Base-by-base conservation (phyloP, 2,113 vertebrate genomes). In the Eudyptes chrysolophus region DNA sequence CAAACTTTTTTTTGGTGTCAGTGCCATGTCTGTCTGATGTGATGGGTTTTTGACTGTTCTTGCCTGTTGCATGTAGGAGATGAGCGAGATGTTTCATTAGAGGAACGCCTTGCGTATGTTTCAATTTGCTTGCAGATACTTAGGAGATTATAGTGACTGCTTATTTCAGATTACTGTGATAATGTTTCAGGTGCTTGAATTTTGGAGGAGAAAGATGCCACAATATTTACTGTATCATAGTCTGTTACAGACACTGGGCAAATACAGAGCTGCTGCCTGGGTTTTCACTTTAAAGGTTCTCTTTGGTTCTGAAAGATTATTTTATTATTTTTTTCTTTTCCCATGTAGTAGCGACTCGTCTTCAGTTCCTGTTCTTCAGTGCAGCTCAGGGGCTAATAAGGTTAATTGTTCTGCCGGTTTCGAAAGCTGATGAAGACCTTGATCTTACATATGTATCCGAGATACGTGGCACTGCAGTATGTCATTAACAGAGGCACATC, bases 361-460 rank as follows among this genome's bases (percentile, higher is more conserved):
- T 90, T 87, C 38, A 58, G 29, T 94, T 92, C 92, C 25, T 77
- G 49, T 86, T 96, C 52, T 88, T 95, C 69, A 76, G 81, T 78
- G 83, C 60, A 77, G 40, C 61, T 66, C 54, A 84, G 68, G 42
- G 44, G n/a, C 80, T 96, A 90, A 70, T 95, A 57, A 93, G 46
- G 72, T 95, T 95, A 95, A 95, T 95, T 81, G 36, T 88, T 93
- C 55, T 66, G 16, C 65, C 2, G 15, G 38, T 87, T 96, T 94
- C 0, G 2, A 90, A 85, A 89, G 96, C 79, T 70, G 78, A 34
- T 65, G 62, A 72, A 81, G 74, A 52, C 74, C 90, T 96, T 90
- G 80, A 81, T 87, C 48, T 92, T 85, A 11, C 30, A 9, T 80
- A 36, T 20, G 65, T 75, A 76, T 89, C 55, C 6, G 60, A 91